Conservation (phyloP, 2,888 invertebrate genomes). For the Drosophila subsilvestris region DNA sequence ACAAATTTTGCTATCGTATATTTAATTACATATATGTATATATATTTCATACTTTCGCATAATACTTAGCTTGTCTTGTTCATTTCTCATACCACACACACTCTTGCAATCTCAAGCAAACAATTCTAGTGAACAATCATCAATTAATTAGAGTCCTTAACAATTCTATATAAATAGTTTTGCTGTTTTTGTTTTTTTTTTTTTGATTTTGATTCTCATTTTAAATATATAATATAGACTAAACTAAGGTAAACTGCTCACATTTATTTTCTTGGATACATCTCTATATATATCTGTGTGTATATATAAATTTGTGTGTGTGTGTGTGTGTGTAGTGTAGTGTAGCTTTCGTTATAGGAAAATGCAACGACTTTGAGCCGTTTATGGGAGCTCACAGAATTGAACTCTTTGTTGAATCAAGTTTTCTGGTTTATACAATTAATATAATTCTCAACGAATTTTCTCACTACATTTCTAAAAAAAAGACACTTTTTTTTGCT, state of each 20-base stretch:
- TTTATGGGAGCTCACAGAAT: slow-evolving; percentile 63
- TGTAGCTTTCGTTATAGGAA: slow-evolving; percentile 57
- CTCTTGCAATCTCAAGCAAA: slow-evolving; percentile 50
- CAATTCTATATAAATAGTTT: slow-evolving; percentile 22
- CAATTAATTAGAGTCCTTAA: slow-evolving; percentile 64
- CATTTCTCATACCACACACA: slow-evolving; percentile 28
- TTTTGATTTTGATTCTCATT: slow-evolving; percentile 38
- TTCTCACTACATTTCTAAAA: slow-evolving; percentile 61
- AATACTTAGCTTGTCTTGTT: slow-evolving; percentile 65
- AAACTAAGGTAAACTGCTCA: slow-evolving; percentile 70
- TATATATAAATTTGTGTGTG: slow-evolving; percentile 52
- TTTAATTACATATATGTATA: slow-evolving; percentile 49
- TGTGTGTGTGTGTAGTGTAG: slow-evolving; percentile 33
- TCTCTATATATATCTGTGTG: slow-evolving; percentile 33
- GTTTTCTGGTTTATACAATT: slow-evolving; percentile 25
- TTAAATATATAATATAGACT: slow-evolving; percentile 28
- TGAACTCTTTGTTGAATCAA: slow-evolving; percentile 48
- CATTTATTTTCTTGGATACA: slow-evolving; percentile 51
- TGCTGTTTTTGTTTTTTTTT: slow-evolving; percentile 16
- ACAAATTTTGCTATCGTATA: slow-evolving; percentile 50
- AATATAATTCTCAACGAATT: slow-evolving; percentile 54
- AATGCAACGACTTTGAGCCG: slow-evolving; percentile 76
- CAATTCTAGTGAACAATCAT: slow-evolving; percentile 49
- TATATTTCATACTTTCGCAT: slow-evolving; percentile 63
- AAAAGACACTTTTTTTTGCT: slow-evolving; percentile 67